These are phyloP conservation scores for Burhinus oedicnemus DNA, from an alignment of 2,113 vertebrate species.

Conservation along the genomic window DNA sequence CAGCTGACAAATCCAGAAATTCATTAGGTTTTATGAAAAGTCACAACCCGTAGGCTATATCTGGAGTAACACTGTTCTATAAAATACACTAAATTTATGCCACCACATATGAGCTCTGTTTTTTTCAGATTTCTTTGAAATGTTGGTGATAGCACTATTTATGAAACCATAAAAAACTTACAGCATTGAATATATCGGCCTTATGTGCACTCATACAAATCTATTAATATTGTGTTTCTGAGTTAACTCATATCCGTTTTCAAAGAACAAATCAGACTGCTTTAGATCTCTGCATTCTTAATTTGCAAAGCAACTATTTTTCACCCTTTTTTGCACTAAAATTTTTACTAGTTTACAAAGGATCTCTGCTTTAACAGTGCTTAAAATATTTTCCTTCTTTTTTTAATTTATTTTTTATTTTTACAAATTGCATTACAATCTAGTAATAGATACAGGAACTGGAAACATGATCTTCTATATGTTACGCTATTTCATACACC, in stretches of 20 bases:
- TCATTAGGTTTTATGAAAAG: slow-evolving; percentile 80
- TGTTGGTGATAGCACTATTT: slow-evolving; percentile 73
- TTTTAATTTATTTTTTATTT: background rate
- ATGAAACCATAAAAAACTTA: slow-evolving; percentile 70
- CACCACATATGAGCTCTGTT: slow-evolving; percentile 47
- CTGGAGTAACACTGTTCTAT: slow-evolving; percentile 66
- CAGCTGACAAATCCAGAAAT: slow-evolving; percentile 78
- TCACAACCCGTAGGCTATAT: slow-evolving; percentile 70
- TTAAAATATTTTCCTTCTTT: background rate
- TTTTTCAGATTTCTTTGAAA: slow-evolving; percentile 68
- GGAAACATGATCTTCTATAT: background rate
- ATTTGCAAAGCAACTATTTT: background rate
- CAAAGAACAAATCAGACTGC: slow-evolving; percentile 10
- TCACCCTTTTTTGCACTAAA: background rate
- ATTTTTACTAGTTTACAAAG: background rate
- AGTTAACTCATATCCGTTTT: slow-evolving; percentile 35
- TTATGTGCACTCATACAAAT: slow-evolving; percentile 61
- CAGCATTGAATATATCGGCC: slow-evolving; percentile 66
- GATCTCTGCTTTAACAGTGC: background rate
- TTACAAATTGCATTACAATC: background rate
- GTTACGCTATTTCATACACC: background rate
- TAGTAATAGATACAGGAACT: background rate
- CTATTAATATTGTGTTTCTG: slow-evolving; percentile 58
- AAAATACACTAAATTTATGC: slow-evolving; percentile 72
- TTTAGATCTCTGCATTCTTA: background rate